These are phyloP conservation scores for Calephelis perditalis DNA, from an alignment of 2,888 invertebrate genomes.

Conservation along the genomic window DNA sequence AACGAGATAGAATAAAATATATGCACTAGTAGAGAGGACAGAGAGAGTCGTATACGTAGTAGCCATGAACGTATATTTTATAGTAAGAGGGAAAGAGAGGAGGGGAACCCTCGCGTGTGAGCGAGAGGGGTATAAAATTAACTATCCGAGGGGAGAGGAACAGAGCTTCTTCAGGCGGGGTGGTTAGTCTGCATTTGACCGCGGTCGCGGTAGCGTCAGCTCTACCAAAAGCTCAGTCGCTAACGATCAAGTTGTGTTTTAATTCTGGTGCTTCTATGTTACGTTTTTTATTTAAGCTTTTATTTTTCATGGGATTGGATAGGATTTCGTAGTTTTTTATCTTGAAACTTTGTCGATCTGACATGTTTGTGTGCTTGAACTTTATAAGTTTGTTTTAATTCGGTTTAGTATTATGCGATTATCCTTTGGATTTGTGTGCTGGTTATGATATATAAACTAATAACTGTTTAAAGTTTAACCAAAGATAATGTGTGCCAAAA, in stretches of 20 bases:
- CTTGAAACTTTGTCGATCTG: conserved; percentile 1
- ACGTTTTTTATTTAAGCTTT: conserved; percentile 47
- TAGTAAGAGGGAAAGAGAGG: conserved; percentile 60
- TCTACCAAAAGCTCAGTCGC: conserved; percentile 39
- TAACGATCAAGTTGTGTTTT: conserved; percentile 66
- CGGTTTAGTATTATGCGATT: conserved; percentile 52
- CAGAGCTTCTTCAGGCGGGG: conserved; percentile 75
- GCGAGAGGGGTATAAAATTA: conserved; percentile 66
- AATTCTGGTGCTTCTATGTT: conserved; percentile 53
- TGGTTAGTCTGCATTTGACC: conserved; percentile 76
- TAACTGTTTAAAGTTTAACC: conserved; percentile 57
- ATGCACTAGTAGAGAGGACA: conserved; percentile 74
- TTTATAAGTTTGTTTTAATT: conserved; percentile 28
- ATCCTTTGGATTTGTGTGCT: conserved; percentile 51
- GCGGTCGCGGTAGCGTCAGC: conserved; percentile 61
- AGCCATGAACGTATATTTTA: conserved; percentile 62
- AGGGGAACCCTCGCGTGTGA: conserved; percentile 58
- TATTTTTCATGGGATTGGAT: conserved; percentile 13
- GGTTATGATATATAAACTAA: conserved; percentile 65
- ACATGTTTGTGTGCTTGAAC: conserved; percentile 23
- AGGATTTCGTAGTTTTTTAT: conserved; percentile 11
- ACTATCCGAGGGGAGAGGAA: conserved; percentile 74
- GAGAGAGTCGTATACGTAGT: conserved; percentile 71
- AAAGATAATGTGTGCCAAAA: conserved; percentile 78
- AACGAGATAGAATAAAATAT: conserved; percentile 78